Evolutionary conservation across 2,797 vertebrate species (phyloP).

Genomic region (Agapornis canus): DNA sequence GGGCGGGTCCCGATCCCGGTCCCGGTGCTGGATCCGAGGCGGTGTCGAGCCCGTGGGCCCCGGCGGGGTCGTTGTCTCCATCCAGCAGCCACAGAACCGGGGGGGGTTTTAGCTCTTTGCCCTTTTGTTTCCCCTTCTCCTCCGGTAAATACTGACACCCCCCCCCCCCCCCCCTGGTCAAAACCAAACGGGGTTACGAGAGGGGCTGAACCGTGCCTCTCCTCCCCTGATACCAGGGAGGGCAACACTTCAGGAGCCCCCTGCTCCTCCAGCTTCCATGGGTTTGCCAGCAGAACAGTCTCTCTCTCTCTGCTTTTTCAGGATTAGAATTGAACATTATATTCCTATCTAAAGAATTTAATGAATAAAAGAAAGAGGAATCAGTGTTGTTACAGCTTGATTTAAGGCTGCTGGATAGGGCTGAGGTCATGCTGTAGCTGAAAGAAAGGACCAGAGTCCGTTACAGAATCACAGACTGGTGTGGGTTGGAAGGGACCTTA

Average conservation of each 20-base stretch:
- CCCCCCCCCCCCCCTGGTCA: fast-evolving
- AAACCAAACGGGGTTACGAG: neutral
- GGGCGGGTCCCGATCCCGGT: neutral
- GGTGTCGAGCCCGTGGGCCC: neutral
- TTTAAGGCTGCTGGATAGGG: neutral
- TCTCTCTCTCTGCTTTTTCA: neutral
- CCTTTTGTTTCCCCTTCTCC: fast-evolving
- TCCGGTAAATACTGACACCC: fast-evolving
- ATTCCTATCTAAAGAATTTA: neutral
- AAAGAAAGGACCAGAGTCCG: neutral
- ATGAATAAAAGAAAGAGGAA: neutral
- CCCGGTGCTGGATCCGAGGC: fast-evolving
- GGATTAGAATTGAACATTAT: neutral
- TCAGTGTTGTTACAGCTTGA: neutral
- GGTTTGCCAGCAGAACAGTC: neutral
- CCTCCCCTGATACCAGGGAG: fast-evolving
- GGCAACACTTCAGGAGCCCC: neutral
- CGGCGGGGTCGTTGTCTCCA: neutral
- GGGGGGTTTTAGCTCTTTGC: neutral
- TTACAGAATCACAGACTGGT: neutral
- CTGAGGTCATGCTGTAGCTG: neutral
- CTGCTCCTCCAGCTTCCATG: neutral
- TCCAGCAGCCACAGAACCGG: fast-evolving
- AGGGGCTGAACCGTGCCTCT: neutral
- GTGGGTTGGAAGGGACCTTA: neutral